phyloP scores from a whole-genome alignment of 2,888 invertebrate genomes.

The Leptopilina drosophilae region DNA sequence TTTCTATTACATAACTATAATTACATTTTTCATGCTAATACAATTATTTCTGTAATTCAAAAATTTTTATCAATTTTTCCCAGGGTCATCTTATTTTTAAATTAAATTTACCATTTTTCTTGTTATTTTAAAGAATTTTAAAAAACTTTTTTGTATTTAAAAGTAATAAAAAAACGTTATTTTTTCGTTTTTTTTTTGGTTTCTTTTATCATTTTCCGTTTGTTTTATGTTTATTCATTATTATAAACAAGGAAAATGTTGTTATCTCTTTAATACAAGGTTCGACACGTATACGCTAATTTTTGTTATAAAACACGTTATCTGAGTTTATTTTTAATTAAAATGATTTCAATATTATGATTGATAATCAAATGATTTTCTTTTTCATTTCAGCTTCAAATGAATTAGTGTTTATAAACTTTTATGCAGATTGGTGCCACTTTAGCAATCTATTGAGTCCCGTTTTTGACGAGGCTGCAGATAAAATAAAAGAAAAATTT shows the following conservation, averaged over 20 bases:
- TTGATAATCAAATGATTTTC: background rate
- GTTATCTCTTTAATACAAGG: constrained; percentile 3
- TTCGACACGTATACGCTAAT: constrained; percentile 14
- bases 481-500: constrained; percentile 87
- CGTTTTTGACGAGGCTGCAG: constrained; percentile 96
- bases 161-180: background rate
- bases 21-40: too few species aligned
- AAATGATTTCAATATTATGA: constrained; percentile 27
- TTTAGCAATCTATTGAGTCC: constrained; percentile 98
- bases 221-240: constrained; percentile 32
- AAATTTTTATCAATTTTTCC: too few species aligned
- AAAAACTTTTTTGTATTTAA: background rate
- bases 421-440: constrained; percentile 99
- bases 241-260: constrained; percentile 5
- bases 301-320: background rate
- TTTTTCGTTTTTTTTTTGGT: background rate
- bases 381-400: constrained; percentile 85
- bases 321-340: background rate
- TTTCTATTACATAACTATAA: too few species aligned
- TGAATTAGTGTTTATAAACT: constrained; percentile 98
- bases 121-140: too few species aligned
- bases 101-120: background rate
- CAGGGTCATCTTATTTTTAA: background rate
- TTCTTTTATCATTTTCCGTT: constrained; percentile 15
- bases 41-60: too few species aligned